Percentiles rank a stretch among this genome's conserved stretches.
phyloP scores from a whole-genome alignment of 2,888 invertebrate genomes.

The Auanema freiburgensis region DNA sequence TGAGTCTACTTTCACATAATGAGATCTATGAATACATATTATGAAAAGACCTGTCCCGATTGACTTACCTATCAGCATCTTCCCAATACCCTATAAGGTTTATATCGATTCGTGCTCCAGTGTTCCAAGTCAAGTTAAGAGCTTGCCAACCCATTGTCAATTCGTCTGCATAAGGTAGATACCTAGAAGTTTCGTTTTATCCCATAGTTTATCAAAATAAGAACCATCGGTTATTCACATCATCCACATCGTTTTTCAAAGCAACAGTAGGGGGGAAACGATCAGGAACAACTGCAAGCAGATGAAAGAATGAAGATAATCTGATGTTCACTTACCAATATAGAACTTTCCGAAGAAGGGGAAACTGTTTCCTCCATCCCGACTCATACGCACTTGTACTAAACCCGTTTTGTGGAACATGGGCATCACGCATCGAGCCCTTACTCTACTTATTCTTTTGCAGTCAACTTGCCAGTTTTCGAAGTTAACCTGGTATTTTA shows the following conservation, averaged over 20 bases:
- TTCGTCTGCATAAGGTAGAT: conserved; percentile 44
- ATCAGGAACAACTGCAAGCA: conserved; percentile 44
- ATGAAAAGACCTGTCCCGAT: background rate
- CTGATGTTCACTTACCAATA: conserved; percentile 37
- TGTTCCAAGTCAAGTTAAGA: conserved; percentile 56
- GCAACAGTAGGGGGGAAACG: conserved; percentile 44
- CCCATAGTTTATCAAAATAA: background rate
- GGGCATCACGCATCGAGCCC: conserved; percentile 62
- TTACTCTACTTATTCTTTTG: conserved; percentile 40
- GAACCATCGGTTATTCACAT: conserved; percentile 45
- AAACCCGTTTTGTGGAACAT: conserved; percentile 62
- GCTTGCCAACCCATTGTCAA: conserved; percentile 48
- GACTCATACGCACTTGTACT: conserved; percentile 54
- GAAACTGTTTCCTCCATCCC: conserved; percentile 62
- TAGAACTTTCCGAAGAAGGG: conserved; percentile 61
- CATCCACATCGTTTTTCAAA: conserved; percentile 48
- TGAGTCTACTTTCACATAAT: conserved; percentile 45
- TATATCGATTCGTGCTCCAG: conserved; percentile 59
- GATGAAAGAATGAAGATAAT: background rate
- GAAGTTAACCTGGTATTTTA: conserved; percentile 32
- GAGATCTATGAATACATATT: conserved; percentile 26
- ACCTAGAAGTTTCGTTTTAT: conserved; percentile 16
- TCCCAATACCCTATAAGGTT: conserved; percentile 62
- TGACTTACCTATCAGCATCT: conserved; percentile 42
- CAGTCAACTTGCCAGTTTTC: conserved; percentile 54